A percentile compares a stretch with the other conserved stretches of the same genome.
Conservation (phyloP, 2,888 invertebrate species). For the Melieria picta region DNA sequence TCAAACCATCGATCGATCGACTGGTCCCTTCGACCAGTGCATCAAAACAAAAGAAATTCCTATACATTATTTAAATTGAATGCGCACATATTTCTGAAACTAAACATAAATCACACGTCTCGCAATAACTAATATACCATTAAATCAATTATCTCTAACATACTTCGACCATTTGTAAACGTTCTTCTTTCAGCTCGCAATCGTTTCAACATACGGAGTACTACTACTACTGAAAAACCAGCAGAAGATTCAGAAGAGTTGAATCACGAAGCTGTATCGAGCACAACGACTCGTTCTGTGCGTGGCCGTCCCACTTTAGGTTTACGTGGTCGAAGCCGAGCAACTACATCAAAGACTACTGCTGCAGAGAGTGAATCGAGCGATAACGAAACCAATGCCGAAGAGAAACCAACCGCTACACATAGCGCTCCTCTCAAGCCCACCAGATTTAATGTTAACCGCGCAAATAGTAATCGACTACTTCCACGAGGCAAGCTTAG, state of each 20-base stretch:
- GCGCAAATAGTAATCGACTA: slow-evolving; percentile 56
- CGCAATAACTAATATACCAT: neutral
- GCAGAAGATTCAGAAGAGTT: slow-evolving; percentile 44
- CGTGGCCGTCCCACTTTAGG: slow-evolving; percentile 60
- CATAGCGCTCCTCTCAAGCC: slow-evolving; percentile 52
- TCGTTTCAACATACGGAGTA: slow-evolving; percentile 64
- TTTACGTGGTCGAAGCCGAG: slow-evolving; percentile 61
- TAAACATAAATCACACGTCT: no score
- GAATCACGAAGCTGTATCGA: slow-evolving; percentile 48
- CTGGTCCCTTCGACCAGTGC: no score
- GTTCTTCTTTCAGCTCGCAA: slow-evolving; percentile 58
- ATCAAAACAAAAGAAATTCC: no score
- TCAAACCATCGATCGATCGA: no score
- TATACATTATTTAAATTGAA: no score
- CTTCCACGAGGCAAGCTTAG: slow-evolving; percentile 59
- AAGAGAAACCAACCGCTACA: slow-evolving; percentile 50
- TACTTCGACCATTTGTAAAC: neutral
- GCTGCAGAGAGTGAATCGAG: slow-evolving; percentile 43
- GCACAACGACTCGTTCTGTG: slow-evolving; percentile 58
- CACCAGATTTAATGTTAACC: slow-evolving; percentile 63
- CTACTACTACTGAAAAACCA: slow-evolving; percentile 57
- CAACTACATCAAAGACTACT: slow-evolving; percentile 58
- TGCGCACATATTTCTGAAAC: no score
- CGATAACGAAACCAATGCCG: slow-evolving; percentile 44
- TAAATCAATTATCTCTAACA: neutral